These are phyloP conservation scores for Thymelicus sylvestris DNA, from an alignment of 2,888 invertebrate species.

Conservation along the genomic window DNA sequence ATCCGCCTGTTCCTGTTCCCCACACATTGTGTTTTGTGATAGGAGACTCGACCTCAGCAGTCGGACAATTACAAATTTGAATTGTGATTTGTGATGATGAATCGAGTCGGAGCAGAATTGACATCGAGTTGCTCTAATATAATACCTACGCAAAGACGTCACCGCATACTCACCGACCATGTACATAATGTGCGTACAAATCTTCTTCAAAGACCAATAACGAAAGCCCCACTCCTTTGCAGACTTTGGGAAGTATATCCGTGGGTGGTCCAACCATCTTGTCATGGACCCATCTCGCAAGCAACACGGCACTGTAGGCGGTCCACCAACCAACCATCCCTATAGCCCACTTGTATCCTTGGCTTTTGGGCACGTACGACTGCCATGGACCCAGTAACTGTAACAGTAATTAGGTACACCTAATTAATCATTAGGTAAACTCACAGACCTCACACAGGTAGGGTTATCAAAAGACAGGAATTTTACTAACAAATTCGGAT, in stretches of 20 bases:
- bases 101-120: too few species aligned
- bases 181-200: constrained; percentile 73
- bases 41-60: too few species aligned
- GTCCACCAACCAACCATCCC: constrained; percentile 66
- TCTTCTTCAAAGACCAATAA: constrained; percentile 73
- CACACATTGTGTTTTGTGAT: too few species aligned
- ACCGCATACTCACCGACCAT: constrained; percentile 63
- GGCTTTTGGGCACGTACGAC: constrained; percentile 55
- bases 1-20: too few species aligned
- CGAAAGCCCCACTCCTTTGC: constrained; percentile 64
- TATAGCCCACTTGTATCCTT: constrained; percentile 66
- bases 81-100: too few species aligned
- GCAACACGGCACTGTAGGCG: constrained; percentile 55
- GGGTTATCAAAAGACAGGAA: too few species aligned
- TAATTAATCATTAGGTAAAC: too few species aligned
- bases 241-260: constrained; percentile 54
- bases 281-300: constrained; percentile 50
- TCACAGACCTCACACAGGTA: too few species aligned
- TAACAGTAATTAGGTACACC: constrained; percentile 28
- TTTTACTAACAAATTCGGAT: too few species aligned
- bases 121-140: too few species aligned
- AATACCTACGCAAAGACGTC: too few species aligned
- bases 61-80: too few species aligned
- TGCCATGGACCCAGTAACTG: constrained; percentile 62
- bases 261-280: constrained; percentile 51